Evolutionary conservation across 2,113 vertebrate species (phyloP).

Genomic region (Lampris megalopsis): DNA sequence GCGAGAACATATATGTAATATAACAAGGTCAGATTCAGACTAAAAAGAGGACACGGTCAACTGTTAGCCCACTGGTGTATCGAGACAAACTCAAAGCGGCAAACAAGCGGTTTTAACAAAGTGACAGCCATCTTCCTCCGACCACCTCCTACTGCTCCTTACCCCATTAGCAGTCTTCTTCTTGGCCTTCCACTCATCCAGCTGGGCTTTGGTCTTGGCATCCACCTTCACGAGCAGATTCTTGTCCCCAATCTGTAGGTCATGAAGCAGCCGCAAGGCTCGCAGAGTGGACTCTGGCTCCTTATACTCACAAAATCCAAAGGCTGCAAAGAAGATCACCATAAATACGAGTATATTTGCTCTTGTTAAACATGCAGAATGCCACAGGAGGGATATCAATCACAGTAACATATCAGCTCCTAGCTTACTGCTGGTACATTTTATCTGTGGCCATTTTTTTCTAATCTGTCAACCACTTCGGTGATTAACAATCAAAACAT

Average conservation of each 20-base stretch:
- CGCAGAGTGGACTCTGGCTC: conserved; percentile 98
- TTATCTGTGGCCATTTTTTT: background rate
- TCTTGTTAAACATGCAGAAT: too few species aligned
- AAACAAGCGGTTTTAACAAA: background rate
- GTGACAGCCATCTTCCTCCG: background rate
- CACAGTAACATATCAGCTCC: too few species aligned
- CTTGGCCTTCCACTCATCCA: conserved; percentile 99
- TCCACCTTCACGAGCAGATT: conserved; percentile 98
- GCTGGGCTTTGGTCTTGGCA: conserved; percentile 97
- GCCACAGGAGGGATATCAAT: too few species aligned
- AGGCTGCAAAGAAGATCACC: conserved; percentile 81
- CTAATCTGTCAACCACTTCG: background rate
- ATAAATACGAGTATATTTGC: background rate
- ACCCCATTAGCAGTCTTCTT: conserved; percentile 95
- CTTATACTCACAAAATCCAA: conserved; percentile 99
- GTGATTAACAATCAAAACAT: background rate
- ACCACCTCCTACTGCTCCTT: conserved; percentile 15
- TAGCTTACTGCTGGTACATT: too few species aligned
- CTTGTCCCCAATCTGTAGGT: conserved; percentile 97
- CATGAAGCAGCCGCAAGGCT: conserved; percentile 92
- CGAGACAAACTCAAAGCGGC: too few species aligned
- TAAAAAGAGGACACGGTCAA: too few species aligned
- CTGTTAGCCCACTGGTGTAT: too few species aligned
- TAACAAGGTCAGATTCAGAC: too few species aligned
- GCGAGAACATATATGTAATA: too few species aligned